Evolutionary conservation across 2,113 vertebrate genomes (phyloP).

Genomic region (Atractosteus spatula): DNA sequence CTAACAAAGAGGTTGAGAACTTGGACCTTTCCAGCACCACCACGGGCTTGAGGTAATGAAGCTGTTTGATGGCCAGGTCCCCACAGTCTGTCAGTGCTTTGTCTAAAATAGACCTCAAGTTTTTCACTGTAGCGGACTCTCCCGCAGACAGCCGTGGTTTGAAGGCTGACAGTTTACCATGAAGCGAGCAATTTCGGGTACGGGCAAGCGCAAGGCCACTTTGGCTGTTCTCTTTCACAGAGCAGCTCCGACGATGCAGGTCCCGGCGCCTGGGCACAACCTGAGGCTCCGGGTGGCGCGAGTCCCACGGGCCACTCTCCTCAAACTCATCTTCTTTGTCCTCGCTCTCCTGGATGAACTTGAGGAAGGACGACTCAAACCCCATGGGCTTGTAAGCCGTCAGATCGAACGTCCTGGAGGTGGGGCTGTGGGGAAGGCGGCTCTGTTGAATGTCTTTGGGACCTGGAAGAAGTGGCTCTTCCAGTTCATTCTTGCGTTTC

Average conservation of each 20-base stretch:
- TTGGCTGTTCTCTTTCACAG: slow-evolving; percentile 72
- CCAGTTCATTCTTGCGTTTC: slow-evolving; percentile 75
- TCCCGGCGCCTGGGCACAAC: slow-evolving; percentile 37
- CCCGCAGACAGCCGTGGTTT: slow-evolving; percentile 60
- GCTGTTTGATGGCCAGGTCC: slow-evolving; percentile 96
- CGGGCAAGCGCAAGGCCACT: slow-evolving; percentile 63
- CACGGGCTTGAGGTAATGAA: slow-evolving; percentile 94
- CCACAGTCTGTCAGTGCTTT: slow-evolving; percentile 91
- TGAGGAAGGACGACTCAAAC: slow-evolving; percentile 92
- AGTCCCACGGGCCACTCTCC: slow-evolving; percentile 27
- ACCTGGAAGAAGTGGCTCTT: slow-evolving; percentile 50
- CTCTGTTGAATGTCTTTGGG: slow-evolving; percentile 68
- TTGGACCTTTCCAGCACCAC: slow-evolving; percentile 92
- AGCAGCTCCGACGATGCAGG: slow-evolving; percentile 50
- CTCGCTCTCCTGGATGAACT: slow-evolving; percentile 90
- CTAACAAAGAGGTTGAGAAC: slow-evolving; percentile 75
- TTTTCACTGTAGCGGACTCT: slow-evolving; percentile 77
- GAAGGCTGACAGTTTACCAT: slow-evolving; percentile 61
- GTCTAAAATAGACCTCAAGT: slow-evolving; percentile 89
- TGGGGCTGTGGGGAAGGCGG: slow-evolving; percentile 30
- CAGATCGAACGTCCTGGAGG: slow-evolving; percentile 76
- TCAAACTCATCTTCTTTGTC: slow-evolving; percentile 68
- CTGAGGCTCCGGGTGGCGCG: slow-evolving; percentile 48
- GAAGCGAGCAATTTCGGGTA: slow-evolving; percentile 58
- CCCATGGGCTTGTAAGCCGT: slow-evolving; percentile 87